Evolutionary conservation across 2,888 invertebrate species (phyloP).

Genomic region (Neoascia interrupta): DNA sequence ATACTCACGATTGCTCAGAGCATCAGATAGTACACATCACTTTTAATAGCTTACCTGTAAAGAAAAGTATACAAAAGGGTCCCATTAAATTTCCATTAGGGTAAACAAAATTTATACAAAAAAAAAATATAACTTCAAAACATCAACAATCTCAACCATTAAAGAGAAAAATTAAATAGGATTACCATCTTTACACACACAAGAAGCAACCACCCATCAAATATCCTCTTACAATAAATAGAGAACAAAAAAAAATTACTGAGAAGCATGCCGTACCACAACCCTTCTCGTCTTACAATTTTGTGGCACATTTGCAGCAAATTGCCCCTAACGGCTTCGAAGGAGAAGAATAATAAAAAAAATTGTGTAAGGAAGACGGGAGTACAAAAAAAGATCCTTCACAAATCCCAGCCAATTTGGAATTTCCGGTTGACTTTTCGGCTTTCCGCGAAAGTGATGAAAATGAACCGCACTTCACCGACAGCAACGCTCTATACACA

Average conservation of each 20-base stretch:
- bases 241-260: conserved; percentile 39
- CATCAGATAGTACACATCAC: too few relatives aligned
- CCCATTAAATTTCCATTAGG: neutral
- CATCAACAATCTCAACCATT: neutral
- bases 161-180: conserved; percentile 8
- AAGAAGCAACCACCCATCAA: conserved; percentile 17
- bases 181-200: neutral
- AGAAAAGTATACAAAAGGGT: neutral
- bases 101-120: neutral
- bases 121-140: neutral
- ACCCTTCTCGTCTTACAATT: conserved; percentile 54
- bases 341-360: neutral
- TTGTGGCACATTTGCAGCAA: conserved; percentile 66
- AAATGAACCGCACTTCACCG: conserved; percentile 66
- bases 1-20: too few relatives aligned
- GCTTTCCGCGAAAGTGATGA: conserved; percentile 66
- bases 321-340: conserved; percentile 53
- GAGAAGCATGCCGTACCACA: conserved; percentile 17
- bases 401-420: conserved; percentile 68
- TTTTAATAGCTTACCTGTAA: conserved; percentile 22
- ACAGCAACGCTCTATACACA: conserved; percentile 23
- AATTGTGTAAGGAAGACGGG: too few relatives aligned
- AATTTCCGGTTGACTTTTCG: conserved; percentile 68
- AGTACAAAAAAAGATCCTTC: conserved; percentile 1
- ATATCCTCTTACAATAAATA: conserved; percentile 39